phyloP scores from a whole-genome alignment of 2,113 vertebrate genomes.

The Sigmodon hispidus region DNA sequence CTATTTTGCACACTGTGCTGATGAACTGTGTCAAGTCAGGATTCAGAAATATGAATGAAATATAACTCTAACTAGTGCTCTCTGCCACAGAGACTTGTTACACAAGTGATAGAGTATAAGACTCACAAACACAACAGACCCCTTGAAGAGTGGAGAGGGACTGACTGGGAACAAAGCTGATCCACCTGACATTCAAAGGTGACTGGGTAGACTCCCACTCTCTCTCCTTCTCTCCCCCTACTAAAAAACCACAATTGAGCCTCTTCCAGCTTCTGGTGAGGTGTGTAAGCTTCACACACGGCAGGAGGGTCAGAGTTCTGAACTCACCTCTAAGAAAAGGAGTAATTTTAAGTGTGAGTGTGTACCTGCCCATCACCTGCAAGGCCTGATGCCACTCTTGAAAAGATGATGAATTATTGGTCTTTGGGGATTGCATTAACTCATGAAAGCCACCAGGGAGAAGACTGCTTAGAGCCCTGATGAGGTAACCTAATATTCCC shows the following conservation, averaged over 20 bases:
- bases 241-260: not conserved
- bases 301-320: not conserved
- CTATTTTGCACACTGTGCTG: slow-evolving; percentile 82
- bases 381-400: slow-evolving; percentile 35
- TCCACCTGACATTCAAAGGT: not conserved
- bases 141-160: slow-evolving; percentile 62
- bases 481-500: slow-evolving; percentile 63
- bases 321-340: not conserved
- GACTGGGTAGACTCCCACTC: not conserved
- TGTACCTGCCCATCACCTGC: slow-evolving; percentile 27
- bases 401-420: slow-evolving; percentile 26
- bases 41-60: slow-evolving; percentile 87
- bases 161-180: slow-evolving; percentile 53
- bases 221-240: no score
- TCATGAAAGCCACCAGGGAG: not conserved
- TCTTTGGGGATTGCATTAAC: slow-evolving; percentile 52
- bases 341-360: not conserved
- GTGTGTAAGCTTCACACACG: not conserved
- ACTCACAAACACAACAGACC: slow-evolving; percentile 66
- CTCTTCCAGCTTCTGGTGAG: not conserved
- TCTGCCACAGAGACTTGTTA: slow-evolving; percentile 84
- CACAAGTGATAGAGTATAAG: no score
- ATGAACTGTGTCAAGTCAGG: slow-evolving; percentile 87
- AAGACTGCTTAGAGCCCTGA: slow-evolving; percentile 22
- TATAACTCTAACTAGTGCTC: slow-evolving; percentile 88